Conservation (phyloP, 2,888 invertebrate genomes). For the Dendrolimus houi region DNA sequence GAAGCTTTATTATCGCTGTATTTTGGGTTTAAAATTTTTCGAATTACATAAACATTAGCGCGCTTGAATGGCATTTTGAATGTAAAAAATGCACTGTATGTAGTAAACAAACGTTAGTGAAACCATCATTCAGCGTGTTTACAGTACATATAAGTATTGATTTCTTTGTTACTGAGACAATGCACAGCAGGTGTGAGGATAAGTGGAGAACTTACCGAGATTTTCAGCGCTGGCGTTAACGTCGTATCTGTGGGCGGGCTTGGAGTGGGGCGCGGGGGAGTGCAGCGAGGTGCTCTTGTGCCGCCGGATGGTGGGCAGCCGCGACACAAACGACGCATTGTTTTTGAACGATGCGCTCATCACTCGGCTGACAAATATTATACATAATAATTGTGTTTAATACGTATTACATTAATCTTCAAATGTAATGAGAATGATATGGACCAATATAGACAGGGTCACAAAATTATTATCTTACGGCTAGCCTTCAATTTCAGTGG, state of each 20-base stretch:
- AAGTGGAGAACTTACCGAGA: slow-evolving; percentile 74
- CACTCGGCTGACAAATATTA: slow-evolving; percentile 78
- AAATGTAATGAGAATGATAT: too few species aligned
- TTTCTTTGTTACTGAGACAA: slow-evolving; percentile 4
- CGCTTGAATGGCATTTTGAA: too few species aligned
- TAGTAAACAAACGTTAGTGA: background rate
- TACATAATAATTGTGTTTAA: slow-evolving; percentile 19
- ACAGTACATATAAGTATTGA: background rate
- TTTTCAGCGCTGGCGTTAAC: slow-evolving; percentile 86
- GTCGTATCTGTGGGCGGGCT: slow-evolving; percentile 80
- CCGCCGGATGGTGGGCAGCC: slow-evolving; percentile 90
- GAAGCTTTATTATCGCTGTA: too few species aligned
- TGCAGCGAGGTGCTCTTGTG: slow-evolving; percentile 88
- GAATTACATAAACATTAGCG: too few species aligned
- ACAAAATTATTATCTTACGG: too few species aligned
- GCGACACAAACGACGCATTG: slow-evolving; percentile 94
- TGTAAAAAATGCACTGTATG: too few species aligned
- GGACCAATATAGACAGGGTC: too few species aligned
- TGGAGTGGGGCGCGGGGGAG: slow-evolving; percentile 81
- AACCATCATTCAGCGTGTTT: background rate
- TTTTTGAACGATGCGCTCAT: slow-evolving; percentile 90
- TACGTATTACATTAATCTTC: background rate
- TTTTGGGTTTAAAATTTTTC: too few species aligned
- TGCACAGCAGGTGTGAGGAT: background rate
- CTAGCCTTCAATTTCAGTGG: too few species aligned